Base-by-base conservation (phyloP, 1,140 invertebrate genomes). In the Tetragonula clypearis region DNA sequence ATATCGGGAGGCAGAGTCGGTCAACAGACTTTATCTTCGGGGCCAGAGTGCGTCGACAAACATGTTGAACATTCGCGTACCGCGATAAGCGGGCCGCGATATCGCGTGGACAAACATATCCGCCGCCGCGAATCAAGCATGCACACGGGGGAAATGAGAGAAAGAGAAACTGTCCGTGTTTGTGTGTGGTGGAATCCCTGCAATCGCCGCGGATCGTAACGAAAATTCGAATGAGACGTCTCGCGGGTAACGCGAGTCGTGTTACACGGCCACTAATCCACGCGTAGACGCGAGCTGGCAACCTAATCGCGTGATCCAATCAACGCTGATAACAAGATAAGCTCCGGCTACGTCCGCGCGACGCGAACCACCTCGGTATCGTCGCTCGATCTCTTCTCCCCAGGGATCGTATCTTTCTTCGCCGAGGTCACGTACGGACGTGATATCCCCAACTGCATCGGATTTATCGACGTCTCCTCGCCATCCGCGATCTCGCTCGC, bases 301-400 rank as follows among this genome's bases (percentile, higher is more conserved):
- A 49, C 23, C 83, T 88, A 87, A 90, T 91, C 84, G 26, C 77
- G 86, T 71, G 79, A 86, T 88, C 78, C 87, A 87, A 88, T 87
- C 87, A 84, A 90, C 83, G 80, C 82, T 49, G 88, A 90, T 91
- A 90, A 91, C 71, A 82, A 86, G 87, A 91, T 92, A 90, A 90
- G 82, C 68, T 76, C 41, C 17, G 41, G 17, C 19, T 68, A 72
- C 30, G 56, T 60, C 77, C 81, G 84, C 66, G 23, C 69, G 76
- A 17, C 41, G 55, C 69, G 60, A 73, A 69, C 62, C 76, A 49
- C 69, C 9, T 75, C 9, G 41, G 14, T 88, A 79, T 86, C 69
- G 58, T 60, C 17, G 76, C 23, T 80, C 58, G 65, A 69, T 86
- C 65, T 77, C 65, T 73, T 77, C 58, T 49, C 58, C 30, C 60